Evolutionary conservation across 2,888 invertebrate species (phyloP), one percentile per base, ranked within the genome.

Genomic region (Polydrusus pterygomalis): DNA sequence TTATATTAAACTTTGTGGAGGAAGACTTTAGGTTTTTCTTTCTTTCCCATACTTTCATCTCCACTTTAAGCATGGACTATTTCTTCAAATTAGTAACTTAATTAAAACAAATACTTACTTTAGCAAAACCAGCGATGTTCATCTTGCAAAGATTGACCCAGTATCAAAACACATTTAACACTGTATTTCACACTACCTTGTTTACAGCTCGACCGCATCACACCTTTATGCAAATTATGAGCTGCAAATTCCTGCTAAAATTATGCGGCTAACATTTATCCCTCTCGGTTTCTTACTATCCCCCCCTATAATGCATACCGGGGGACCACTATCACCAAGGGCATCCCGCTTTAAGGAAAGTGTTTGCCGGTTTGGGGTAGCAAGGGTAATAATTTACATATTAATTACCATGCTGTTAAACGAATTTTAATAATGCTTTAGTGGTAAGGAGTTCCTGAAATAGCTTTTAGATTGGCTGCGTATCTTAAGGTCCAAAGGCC

Each of bases 141-240:
- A 15, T 9, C 2, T 47, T 17, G 7, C 17, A 15, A 47, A 15
- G 17, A 47, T 47, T 17, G 1, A 17, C 17, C 17, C 15, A 2
- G 1, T 17, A 47, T 47, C 15, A 47, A 47, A 47, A 47, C 47
- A 47, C 17, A 47, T 13, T 43, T 43, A 43, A n/a, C 43, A 43
- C n/a, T 43, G 34, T 34, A 34, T 34, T 10, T 34, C 34, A 34
- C 34, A 71, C 56, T 43, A 56, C 40, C 64, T 43, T 65, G 71
- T 72, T 65, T 72, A 72, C 65, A 72, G 54, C 65, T 67, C 40
- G 54, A 25, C 73, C 67, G 73, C 67, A 54, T n/a, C 67, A 67
- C 67, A 73, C 49, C 67, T 73, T 67, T 67, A 73, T 67, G 73
- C 43, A 67, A 73, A 73, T 73, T 45, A 64, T 17, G 49, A 25